Conservation (phyloP, 2,888 invertebrate species). For the Apodemia hepburni region DNA sequence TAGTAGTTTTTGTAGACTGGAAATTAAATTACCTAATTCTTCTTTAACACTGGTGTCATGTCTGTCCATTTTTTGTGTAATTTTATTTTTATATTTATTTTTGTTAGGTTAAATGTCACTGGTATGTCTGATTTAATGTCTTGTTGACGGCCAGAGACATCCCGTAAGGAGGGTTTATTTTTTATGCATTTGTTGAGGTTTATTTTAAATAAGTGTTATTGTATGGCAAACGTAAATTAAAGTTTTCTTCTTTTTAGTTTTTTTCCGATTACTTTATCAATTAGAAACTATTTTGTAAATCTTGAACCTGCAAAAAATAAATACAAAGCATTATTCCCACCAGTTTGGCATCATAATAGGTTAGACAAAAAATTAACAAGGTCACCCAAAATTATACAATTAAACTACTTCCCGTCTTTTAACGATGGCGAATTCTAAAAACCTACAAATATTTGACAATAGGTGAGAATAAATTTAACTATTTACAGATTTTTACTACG, state of each 20-base stretch:
- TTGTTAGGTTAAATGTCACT: slow-evolving; percentile 63
- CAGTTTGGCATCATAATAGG: too few species aligned
- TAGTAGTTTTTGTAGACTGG: slow-evolving; percentile 55
- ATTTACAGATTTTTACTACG: too few species aligned
- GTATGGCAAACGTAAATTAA: background rate
- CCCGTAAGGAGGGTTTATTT: background rate
- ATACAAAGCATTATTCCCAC: background rate
- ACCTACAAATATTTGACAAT: too few species aligned
- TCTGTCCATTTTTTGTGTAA: slow-evolving; percentile 53
- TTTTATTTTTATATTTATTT: slow-evolving; percentile 37
- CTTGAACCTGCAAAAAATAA: background rate
- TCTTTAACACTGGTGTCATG: slow-evolving; percentile 61
- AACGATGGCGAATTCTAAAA: too few species aligned
- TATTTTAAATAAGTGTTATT: background rate
- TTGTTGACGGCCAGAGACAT: slow-evolving; percentile 17
- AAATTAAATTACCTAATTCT: slow-evolving; percentile 60
- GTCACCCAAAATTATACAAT: too few species aligned
- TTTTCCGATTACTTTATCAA: background rate
- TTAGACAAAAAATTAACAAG: too few species aligned
- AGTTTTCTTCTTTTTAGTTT: background rate
- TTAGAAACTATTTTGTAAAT: background rate
- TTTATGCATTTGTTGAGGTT: background rate
- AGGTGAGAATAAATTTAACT: too few species aligned
- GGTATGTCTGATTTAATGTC: slow-evolving; percentile 58
- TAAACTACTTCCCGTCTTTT: too few species aligned